Conservation (phyloP, 2,113 vertebrate genomes). For the Paratilapia polleni region DNA sequence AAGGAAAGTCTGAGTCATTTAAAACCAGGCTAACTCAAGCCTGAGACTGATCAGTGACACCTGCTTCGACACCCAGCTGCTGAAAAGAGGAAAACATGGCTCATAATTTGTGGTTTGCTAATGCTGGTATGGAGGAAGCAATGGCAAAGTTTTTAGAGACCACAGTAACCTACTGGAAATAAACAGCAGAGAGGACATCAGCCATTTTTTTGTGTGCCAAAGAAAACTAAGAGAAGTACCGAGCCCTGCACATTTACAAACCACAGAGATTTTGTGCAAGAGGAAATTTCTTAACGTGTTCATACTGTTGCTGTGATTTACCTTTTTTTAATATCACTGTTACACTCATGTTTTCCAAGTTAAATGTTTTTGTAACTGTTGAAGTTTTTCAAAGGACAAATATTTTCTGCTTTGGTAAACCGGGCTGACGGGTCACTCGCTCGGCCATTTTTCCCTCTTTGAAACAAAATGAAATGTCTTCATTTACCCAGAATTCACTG, state of each 20-base stretch:
- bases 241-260: rapidly evolving
- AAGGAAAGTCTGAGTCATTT: too few species aligned
- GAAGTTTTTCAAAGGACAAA: rapidly evolving
- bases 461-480: neutral
- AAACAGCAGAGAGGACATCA: neutral
- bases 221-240: neutral
- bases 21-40: too few species aligned
- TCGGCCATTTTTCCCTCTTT: too few species aligned
- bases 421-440: neutral
- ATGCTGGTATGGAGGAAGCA: neutral
- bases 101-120: neutral
- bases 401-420: neutral
- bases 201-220: neutral
- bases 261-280: too few species aligned
- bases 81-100: too few species aligned
- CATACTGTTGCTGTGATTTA: too few species aligned
- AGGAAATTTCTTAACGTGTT: too few species aligned
- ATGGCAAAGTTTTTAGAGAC: neutral
- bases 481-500: rapidly evolving
- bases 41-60: too few species aligned
- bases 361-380: rapidly evolving
- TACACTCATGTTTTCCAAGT: neutral
- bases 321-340: neutral
- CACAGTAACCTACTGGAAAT: neutral
- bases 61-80: too few species aligned